Conservation (phyloP, 2,888 invertebrate genomes). For the Beris chalybata region DNA sequence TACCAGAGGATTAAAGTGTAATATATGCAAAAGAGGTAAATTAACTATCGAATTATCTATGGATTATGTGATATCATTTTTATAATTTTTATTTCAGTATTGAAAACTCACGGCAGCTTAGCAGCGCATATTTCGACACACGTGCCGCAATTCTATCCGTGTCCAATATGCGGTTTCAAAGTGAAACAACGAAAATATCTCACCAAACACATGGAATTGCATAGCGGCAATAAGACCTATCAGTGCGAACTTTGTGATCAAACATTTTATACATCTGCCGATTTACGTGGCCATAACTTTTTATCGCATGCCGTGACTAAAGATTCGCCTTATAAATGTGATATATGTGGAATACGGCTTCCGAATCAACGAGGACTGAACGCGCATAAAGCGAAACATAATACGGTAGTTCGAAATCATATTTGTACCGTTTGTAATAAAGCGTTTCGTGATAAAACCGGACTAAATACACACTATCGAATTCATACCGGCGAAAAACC, state of each 20-base stretch:
- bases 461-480: constrained; percentile 26
- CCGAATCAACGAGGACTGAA: constrained; percentile 17
- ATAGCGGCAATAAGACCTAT: constrained; percentile 18
- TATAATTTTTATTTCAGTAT: constrained; percentile 5
- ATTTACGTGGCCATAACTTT: constrained; percentile 21
- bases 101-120: constrained; percentile 22
- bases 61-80: background rate
- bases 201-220: constrained; percentile 23
- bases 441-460: constrained; percentile 27
- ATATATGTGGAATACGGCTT: constrained; percentile 15
- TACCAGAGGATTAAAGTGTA: constrained; percentile 27
- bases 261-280: constrained; percentile 9
- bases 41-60: background rate
- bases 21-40: constrained; percentile 26
- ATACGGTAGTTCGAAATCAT: constrained; percentile 22
- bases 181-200: constrained; percentile 29
- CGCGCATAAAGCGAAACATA: constrained; percentile 20
- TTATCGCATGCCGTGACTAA: constrained; percentile 23
- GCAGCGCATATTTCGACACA: constrained; percentile 21
- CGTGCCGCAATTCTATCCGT: constrained; percentile 25
- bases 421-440: constrained; percentile 24
- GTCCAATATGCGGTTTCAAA: constrained; percentile 27
- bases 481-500: constrained; percentile 26
- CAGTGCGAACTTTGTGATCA: constrained; percentile 19
- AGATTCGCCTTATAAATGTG: constrained; percentile 25